Conservation (phyloP, 1,140 invertebrate genomes). For the Linepithema humile region DNA sequence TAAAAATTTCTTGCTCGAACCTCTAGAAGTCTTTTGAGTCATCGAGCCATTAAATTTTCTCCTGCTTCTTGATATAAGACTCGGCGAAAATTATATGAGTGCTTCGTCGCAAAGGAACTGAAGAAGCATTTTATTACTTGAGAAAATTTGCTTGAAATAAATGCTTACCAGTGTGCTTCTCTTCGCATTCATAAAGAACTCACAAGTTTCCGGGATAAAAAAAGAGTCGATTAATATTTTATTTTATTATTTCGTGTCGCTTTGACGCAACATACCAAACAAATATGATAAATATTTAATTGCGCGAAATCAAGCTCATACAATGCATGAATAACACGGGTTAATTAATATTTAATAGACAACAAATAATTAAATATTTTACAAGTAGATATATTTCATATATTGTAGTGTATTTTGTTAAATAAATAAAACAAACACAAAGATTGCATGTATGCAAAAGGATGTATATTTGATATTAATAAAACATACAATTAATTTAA, state of each 20-base stretch:
- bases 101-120: neutral
- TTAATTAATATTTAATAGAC: neutral
- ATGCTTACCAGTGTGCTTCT: neutral
- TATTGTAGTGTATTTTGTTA: too few relatives aligned
- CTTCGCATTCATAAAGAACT: neutral
- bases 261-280: neutral
- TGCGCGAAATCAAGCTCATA: neutral
- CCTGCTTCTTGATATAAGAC: neutral
- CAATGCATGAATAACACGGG: neutral
- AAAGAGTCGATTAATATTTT: neutral
- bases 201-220: neutral
- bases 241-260: neutral
- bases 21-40: slow-evolving; percentile 5
- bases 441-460: too few relatives aligned
- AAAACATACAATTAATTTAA: too few relatives aligned
- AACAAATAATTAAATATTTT: neutral
- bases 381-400: too few relatives aligned
- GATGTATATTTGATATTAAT: too few relatives aligned
- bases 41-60: neutral
- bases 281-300: neutral
- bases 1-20: neutral
- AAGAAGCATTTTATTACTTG: slow-evolving; percentile 29
- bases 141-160: slow-evolving; percentile 18
- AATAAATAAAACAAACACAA: too few relatives aligned
- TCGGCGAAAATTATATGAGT: slow-evolving; percentile 21